Conservation (phyloP, 2,888 invertebrate genomes). For the Drosophila paramelanica region DNA sequence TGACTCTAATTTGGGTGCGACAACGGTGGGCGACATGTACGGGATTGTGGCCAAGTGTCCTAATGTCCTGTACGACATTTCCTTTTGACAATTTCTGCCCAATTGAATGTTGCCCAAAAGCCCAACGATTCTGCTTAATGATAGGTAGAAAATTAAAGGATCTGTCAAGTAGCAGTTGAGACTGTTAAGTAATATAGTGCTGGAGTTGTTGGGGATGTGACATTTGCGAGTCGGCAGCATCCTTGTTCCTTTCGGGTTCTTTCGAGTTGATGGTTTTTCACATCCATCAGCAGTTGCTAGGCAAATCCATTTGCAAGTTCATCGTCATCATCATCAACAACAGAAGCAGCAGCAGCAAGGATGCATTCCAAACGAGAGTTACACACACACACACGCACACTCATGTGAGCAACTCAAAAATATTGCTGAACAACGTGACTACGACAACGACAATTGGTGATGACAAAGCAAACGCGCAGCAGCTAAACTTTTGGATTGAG, state of each 20-base stretch:
- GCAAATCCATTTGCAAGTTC: slow-evolving; percentile 61
- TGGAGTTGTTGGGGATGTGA: background rate
- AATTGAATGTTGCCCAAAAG: slow-evolving; percentile 43
- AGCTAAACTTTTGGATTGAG: slow-evolving; percentile 70
- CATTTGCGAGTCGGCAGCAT: slow-evolving; percentile 15
- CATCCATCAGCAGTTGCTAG: slow-evolving; percentile 50
- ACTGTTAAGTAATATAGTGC: background rate
- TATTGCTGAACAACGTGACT: slow-evolving; percentile 78
- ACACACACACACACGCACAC: slow-evolving; percentile 16
- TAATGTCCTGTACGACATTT: slow-evolving; percentile 21
- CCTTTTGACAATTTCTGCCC: slow-evolving; percentile 41
- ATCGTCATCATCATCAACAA: slow-evolving; percentile 27
- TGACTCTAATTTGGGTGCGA: background rate
- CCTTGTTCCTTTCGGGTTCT: slow-evolving; percentile 13
- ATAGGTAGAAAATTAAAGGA: slow-evolving; percentile 57
- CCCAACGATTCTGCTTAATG: slow-evolving; percentile 46
- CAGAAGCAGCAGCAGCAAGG: slow-evolving; percentile 23
- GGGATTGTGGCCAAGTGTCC: background rate
- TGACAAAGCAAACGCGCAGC: slow-evolving; percentile 72
- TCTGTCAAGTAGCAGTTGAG: slow-evolving; percentile 28
- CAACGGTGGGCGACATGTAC: background rate
- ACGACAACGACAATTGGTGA: slow-evolving; percentile 73
- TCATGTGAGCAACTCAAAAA: slow-evolving; percentile 49
- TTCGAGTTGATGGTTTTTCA: slow-evolving; percentile 16
- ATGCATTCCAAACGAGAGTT: slow-evolving; percentile 52